Conservation (phyloP, 2,888 invertebrate species). For the Drosophila monieri region DNA sequence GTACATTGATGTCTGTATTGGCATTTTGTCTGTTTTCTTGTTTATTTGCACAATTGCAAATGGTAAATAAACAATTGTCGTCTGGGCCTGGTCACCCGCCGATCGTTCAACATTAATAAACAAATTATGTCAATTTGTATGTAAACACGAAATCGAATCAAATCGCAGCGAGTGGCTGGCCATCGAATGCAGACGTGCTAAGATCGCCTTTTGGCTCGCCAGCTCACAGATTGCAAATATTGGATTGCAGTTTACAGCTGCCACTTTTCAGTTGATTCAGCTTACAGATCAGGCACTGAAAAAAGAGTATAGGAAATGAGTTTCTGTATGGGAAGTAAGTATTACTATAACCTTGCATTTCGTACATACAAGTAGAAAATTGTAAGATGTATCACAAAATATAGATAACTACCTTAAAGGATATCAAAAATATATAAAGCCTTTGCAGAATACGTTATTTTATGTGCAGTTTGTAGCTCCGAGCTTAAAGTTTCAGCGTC, state of each 20-base stretch:
- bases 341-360: no score
- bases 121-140: constrained; percentile 80
- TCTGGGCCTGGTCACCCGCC: constrained; percentile 43
- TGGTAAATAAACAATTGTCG: constrained; percentile 27
- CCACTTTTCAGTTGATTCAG: constrained; percentile 18
- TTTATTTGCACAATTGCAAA: constrained; percentile 48
- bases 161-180: constrained; percentile 30
- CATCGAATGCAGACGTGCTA: constrained; percentile 40
- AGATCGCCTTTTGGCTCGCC: constrained; percentile 40
- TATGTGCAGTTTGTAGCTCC: constrained; percentile 14
- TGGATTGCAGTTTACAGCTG: constrained; percentile 47
- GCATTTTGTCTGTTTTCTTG: constrained; percentile 51
- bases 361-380: no score
- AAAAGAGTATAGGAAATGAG: not conserved
- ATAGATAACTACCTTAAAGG: not conserved
- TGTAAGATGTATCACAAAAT: not conserved
- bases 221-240: constrained; percentile 50
- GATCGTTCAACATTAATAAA: constrained; percentile 70
- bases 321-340: not conserved
- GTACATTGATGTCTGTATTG: constrained; percentile 57
- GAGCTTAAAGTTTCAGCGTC: constrained; percentile 27
- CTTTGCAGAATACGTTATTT: not conserved
- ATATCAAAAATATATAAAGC: not conserved
- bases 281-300: constrained; percentile 20
- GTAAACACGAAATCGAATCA: constrained; percentile 61